These are phyloP conservation scores for Drosophila varians DNA, from an alignment of 1,140 invertebrate species.

Conservation along the genomic window DNA sequence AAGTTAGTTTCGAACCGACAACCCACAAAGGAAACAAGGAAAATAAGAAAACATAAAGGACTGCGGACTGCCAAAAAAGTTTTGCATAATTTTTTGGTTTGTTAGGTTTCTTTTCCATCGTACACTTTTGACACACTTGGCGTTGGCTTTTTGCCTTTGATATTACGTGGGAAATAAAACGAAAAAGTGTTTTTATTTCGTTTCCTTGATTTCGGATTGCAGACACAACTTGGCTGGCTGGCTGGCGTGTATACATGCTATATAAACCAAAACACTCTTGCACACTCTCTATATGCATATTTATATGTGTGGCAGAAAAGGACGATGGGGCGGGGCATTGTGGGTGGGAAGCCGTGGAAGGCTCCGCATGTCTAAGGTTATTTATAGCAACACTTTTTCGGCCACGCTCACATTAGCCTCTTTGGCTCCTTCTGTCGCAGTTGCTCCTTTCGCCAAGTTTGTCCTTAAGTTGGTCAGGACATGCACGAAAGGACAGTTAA, in stretches of 20 bases:
- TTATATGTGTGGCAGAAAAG: too few species aligned
- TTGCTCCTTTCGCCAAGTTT: slow-evolving; percentile 57
- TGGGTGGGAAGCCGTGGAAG: slow-evolving; percentile 12
- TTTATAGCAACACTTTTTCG: slow-evolving; percentile 77
- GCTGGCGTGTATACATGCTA: slow-evolving; percentile 62
- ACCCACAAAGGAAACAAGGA: slow-evolving; percentile 22
- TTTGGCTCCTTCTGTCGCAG: slow-evolving; percentile 37
- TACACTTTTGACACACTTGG: slow-evolving; percentile 65
- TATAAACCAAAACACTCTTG: slow-evolving; percentile 26
- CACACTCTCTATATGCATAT: slow-evolving; percentile 22
- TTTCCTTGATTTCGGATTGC: slow-evolving; percentile 70
- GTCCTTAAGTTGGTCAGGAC: slow-evolving; percentile 50
- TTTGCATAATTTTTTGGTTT: slow-evolving; percentile 60
- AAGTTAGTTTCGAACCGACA: slow-evolving; percentile 32
- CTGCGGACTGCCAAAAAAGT: slow-evolving; percentile 52
- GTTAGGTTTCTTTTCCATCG: slow-evolving; percentile 23
- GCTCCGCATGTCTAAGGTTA: slow-evolving; percentile 61
- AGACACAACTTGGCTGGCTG: too few species aligned
- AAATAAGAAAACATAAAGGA: slow-evolving; percentile 11
- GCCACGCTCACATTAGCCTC: slow-evolving; percentile 48
- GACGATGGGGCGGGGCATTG: slow-evolving; percentile 8
- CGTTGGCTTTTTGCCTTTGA: slow-evolving; percentile 33
- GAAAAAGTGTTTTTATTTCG: slow-evolving; percentile 61
- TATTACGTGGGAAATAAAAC: slow-evolving; percentile 21
- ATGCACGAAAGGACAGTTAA: slow-evolving; percentile 56